Conservation (phyloP, 92 coral and sea anemone genomes). For the Pocillopora meandrina region DNA sequence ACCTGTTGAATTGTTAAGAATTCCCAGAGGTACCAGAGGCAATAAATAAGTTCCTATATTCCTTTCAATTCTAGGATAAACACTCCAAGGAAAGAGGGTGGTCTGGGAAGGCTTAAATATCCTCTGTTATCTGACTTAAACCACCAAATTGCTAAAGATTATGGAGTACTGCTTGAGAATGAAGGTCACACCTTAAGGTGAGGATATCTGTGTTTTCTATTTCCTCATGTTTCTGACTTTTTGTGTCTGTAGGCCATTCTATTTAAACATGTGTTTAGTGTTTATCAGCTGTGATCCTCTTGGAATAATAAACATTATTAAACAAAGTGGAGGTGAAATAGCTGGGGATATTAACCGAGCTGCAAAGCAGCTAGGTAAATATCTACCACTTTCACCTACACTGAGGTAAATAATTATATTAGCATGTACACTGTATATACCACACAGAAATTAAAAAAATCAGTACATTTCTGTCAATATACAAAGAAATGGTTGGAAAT, state of each 20-base stretch:
- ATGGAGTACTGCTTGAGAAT: slow-evolving; percentile 94
- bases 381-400: no score
- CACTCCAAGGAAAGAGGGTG: slow-evolving; percentile 95
- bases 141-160: slow-evolving; percentile 96
- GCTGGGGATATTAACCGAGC: no score
- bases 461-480: no score
- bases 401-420: no score
- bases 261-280: not conserved
- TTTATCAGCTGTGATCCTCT: not conserved
- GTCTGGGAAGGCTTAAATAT: slow-evolving; percentile 88
- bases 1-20: no score
- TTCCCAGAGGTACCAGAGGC: not conserved
- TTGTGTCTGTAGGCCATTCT: not conserved
- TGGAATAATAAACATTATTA: no score
- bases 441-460: no score
- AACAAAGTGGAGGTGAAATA: no score
- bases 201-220: not conserved
- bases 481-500: no score
- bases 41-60: not conserved
- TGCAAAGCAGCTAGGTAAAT: no score
- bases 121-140: slow-evolving; percentile 94
- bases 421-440: no score
- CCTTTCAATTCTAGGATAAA: slow-evolving; percentile 69
- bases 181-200: slow-evolving; percentile 97
- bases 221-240: not conserved